Conservation (phyloP, 2,113 vertebrate genomes). For the Pan troglodytes region NHGRI_mPanTro3-v2.1_pri NC_072409.2:69746501-69747000, state of each 20-base stretch:
- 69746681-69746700: neutral
- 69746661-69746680: neutral
- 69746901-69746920: conserved; percentile 44
- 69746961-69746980: neutral
- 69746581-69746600: neutral
- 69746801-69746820: neutral
- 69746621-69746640: neutral
- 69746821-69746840: conserved; percentile 7
- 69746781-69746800: neutral
- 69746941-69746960: conserved; percentile 14
- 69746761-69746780: neutral
- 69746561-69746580: conserved; percentile 20
- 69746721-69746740: neutral
- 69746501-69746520: neutral
- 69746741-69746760: conserved; percentile 21
- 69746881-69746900: conserved; percentile 8
- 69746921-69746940: conserved; percentile 35
- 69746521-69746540: neutral
- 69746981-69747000: conserved; percentile 33
- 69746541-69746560: conserved; percentile 56
- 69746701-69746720: neutral
- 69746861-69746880: neutral
- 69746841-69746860: neutral
- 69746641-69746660: neutral
- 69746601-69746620: neutral